Conservation (phyloP, 2,888 invertebrate species). For the Copidosoma aretas region DNA sequence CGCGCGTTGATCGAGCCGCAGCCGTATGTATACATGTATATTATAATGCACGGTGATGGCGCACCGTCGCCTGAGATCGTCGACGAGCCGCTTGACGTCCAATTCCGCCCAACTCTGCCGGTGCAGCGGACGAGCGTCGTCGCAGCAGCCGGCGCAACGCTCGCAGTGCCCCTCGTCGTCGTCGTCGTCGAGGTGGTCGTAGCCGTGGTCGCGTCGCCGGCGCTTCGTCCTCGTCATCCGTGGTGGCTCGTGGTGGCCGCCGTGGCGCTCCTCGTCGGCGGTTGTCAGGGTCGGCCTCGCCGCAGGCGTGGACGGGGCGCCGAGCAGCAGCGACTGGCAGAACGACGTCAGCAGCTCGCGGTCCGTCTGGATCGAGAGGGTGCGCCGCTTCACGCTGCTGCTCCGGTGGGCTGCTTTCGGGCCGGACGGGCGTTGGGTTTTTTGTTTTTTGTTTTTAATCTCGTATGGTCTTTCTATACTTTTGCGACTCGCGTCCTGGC, state of each 20-base stretch:
- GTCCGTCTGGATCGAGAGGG: constrained; percentile 49
- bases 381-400: constrained; percentile 43
- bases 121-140: neutral
- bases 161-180: neutral
- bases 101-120: constrained; percentile 33
- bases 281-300: constrained; percentile 2
- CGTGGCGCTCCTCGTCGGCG: neutral
- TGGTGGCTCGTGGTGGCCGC: neutral
- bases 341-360: constrained; percentile 43
- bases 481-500: too few relatives aligned
- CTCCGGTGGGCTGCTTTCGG: constrained; percentile 16
- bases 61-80: constrained; percentile 32
- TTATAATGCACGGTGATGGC: too few relatives aligned
- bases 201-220: neutral
- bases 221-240: neutral
- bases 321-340: constrained; percentile 11
- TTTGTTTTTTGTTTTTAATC: too few relatives aligned
- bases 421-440: too few relatives aligned
- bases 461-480: too few relatives aligned
- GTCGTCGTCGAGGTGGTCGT: neutral
- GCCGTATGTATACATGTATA: too few relatives aligned
- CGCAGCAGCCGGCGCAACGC: neutral
- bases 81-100: constrained; percentile 33
- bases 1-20: too few relatives aligned
- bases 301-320: neutral